A percentile compares a stretch with the other conserved stretches of the same genome.
These are phyloP conservation scores for Accipiter cooperii DNA, from an alignment of 2,113 vertebrate genomes.

Conservation along the genomic window DNA sequence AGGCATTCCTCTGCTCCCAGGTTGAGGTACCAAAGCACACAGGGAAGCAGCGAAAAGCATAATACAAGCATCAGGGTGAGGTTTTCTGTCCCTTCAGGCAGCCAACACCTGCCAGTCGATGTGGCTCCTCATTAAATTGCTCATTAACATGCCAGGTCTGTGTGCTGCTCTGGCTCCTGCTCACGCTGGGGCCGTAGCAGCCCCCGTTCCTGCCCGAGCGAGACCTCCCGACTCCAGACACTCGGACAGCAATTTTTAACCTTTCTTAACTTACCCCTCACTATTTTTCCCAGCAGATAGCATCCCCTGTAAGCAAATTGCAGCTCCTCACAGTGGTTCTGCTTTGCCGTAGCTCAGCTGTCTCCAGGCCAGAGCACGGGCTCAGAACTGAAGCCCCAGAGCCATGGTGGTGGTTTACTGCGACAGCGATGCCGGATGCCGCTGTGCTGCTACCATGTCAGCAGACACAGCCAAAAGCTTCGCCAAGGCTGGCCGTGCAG, in stretches of 20 bases:
- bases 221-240: background rate
- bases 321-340: background rate
- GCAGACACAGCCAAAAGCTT: background rate
- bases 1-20: background rate
- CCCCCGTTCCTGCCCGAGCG: background rate
- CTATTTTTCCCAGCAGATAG: background rate
- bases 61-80: background rate
- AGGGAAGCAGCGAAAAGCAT: fast-evolving
- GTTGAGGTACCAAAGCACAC: background rate
- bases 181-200: fast-evolving
- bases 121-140: background rate
- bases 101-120: background rate
- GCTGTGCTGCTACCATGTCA: fast-evolving
- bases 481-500: background rate
- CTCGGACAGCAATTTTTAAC: background rate
- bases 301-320: background rate
- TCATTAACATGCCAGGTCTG: background rate
- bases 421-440: background rate
- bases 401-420: background rate
- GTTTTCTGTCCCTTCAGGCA: background rate
- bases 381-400: background rate
- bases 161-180: background rate
- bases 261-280: background rate
- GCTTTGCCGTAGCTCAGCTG: background rate
- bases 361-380: background rate